A percentile compares a stretch with the other conserved stretches of the same genome.
Conservation (phyloP, 2,888 invertebrate genomes). For the Thysanoteuthis rhombus region DNA sequence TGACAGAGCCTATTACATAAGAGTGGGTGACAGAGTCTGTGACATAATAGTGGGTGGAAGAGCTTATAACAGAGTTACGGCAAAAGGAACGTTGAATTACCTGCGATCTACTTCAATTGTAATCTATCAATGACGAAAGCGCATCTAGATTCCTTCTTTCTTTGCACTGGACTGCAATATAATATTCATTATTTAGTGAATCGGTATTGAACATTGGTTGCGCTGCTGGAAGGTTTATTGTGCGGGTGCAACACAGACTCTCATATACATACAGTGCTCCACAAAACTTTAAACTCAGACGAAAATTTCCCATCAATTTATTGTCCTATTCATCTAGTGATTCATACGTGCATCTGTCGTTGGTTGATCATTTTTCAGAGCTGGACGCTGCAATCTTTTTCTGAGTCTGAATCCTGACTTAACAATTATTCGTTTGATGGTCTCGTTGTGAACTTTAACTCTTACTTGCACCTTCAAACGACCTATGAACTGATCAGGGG, state of each 20-base stretch:
- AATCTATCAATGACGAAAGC: background rate
- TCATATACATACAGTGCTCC: no score
- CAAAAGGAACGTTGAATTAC: background rate
- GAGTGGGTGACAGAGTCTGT: background rate
- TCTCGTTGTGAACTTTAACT: no score
- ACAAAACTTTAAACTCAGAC: no score
- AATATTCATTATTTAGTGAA: background rate
- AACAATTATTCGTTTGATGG: no score
- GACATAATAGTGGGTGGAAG: background rate
- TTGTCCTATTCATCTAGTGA: no score
- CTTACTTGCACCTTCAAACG: no score
- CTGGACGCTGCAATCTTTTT: no score
- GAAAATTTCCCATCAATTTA: background rate
- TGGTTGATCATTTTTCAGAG: no score
- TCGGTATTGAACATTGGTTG: background rate
- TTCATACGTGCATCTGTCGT: no score
- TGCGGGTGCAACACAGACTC: background rate
- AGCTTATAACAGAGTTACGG: background rate
- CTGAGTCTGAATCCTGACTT: no score
- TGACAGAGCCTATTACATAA: background rate
- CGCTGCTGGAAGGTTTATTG: background rate
- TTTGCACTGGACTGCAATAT: background rate
- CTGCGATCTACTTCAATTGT: background rate
- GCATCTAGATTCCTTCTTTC: background rate
- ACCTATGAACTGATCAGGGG: no score